Conservation (phyloP, 2,797 vertebrate genomes). For the Cossypha heuglini region DNA sequence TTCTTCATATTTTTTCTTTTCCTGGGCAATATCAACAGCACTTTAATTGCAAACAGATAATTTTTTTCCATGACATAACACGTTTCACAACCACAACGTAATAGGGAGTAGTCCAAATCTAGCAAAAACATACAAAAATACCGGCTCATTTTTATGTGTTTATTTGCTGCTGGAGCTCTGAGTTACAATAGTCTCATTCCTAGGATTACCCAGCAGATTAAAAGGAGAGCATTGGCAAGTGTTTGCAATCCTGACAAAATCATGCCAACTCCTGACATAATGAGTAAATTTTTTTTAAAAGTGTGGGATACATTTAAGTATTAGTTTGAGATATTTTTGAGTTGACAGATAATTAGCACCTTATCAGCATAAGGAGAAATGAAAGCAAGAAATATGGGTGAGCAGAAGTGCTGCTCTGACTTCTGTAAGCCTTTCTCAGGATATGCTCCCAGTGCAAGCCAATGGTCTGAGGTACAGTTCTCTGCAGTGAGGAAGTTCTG, state of each 20-base stretch:
- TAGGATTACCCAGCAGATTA: background rate
- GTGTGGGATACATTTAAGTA: background rate
- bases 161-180: background rate
- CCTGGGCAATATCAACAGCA: background rate
- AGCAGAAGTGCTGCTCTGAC: background rate
- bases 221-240: background rate
- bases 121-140: background rate
- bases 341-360: background rate
- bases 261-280: background rate
- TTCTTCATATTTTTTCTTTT: background rate
- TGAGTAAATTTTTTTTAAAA: background rate
- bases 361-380: background rate
- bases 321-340: background rate
- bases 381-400: background rate
- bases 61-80: background rate
- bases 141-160: background rate
- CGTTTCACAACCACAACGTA: background rate
- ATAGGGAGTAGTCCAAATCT: background rate
- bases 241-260: slow-evolving; percentile 2
- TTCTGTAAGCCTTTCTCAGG: background rate
- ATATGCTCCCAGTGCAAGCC: background rate
- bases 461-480: background rate
- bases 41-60: background rate
- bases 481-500: background rate
- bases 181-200: background rate